Base-by-base conservation (phyloP, 2,888 invertebrate genomes). In the Athalia circularis region DNA sequence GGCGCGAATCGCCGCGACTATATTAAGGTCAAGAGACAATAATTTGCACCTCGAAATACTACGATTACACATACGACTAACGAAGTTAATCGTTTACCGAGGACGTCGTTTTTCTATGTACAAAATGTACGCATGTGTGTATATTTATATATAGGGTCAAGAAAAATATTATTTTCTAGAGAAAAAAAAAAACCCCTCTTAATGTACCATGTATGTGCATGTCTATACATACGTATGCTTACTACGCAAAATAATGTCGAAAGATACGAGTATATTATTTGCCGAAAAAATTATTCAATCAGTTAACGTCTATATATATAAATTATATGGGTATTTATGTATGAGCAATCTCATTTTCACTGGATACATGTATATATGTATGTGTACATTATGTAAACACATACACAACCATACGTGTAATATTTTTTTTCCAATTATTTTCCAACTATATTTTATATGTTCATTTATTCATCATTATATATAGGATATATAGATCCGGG, bases 1-100 rank as follows among this genome's bases (percentile, higher is more conserved):
- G 72, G 72, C 61, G 72, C 72, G 61, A 72, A 72, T 57, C 59
- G 72, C 59, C 72, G 47, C 72, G 59, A 45, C 72, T 57, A 72
- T 57, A 72, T 72, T 72, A 59, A 72, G 72, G 72, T 72, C 72
- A 48, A 59, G 59, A 72, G 45, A 72, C 72, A 43, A 29, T 29
- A 29, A 59, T 72, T 72, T 59, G 47, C 59, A 47, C 72, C 61
- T 57, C 48, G n/a, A 4, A 7, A 8, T 45, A 29, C 15, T 65
- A n/a, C 52, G 8, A 52, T 3, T 54, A 54, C n/a, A 29, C 29
- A 29, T 29, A 29, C 29, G 29, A 29, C 29, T 29, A 29, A 29
- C 29, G 2, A 29, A 29, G 29, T 29, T 29, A 29, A 29, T 29
- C 0, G 11, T 11, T 29, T 29, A 15, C 52, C 68, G 68, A 68